phyloP scores from a whole-genome alignment of 1,140 invertebrate genomes.

The Oscheius sp. region DNA sequence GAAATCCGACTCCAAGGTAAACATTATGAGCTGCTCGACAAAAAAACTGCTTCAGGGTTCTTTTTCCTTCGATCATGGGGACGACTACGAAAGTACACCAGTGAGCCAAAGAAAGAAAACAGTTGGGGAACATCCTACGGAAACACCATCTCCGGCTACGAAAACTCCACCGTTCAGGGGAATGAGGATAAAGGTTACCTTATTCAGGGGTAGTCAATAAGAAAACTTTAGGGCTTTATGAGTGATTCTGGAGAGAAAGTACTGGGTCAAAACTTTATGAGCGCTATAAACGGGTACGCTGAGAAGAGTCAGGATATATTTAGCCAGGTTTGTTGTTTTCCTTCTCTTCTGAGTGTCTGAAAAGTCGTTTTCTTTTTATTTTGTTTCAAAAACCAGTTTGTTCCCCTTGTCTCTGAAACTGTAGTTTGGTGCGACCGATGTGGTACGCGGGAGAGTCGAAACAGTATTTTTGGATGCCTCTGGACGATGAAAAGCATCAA shows the following conservation, averaged over 20 bases:
- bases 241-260: slow-evolving; percentile 56
- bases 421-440: too few relatives aligned
- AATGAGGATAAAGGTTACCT: slow-evolving; percentile 27
- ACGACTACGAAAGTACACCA: slow-evolving; percentile 43
- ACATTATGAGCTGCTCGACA: neutral
- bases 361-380: too few relatives aligned
- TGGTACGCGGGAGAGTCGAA: too few relatives aligned
- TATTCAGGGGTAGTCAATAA: neutral
- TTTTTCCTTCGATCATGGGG: slow-evolving; percentile 53
- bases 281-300: slow-evolving; percentile 57
- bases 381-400: too few relatives aligned
- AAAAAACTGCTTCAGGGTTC: slow-evolving; percentile 46
- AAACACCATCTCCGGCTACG: slow-evolving; percentile 20
- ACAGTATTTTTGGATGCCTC: too few relatives aligned
- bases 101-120: slow-evolving; percentile 39
- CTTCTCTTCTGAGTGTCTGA: too few relatives aligned
- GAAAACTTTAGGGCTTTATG: slow-evolving; percentile 30
- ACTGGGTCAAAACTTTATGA: slow-evolving; percentile 56
- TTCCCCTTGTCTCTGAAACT: too few relatives aligned
- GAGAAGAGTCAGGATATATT: slow-evolving; percentile 58
- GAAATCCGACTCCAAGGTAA: slow-evolving; percentile 55
- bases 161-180: slow-evolving; percentile 34
- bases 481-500: too few relatives aligned
- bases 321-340: slow-evolving; percentile 32
- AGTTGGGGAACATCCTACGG: neutral